Conservation (phyloP, 2,888 invertebrate species). For the Celastrina argiolus region DNA sequence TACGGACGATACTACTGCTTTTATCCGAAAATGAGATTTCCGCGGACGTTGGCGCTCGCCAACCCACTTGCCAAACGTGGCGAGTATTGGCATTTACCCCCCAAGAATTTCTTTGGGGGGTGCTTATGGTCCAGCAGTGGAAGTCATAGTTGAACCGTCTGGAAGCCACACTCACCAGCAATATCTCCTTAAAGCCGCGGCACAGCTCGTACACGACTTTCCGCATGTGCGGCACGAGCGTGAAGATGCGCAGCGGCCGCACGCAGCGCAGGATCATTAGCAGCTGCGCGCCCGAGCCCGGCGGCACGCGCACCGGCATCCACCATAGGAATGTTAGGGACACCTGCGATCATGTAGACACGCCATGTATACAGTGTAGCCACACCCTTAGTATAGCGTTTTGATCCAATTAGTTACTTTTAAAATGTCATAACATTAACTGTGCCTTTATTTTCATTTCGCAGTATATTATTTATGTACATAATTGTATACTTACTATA, state of each 20-base stretch:
- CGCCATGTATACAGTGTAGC: no score
- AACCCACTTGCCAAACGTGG: no score
- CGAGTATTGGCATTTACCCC: no score
- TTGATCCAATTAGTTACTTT: background rate
- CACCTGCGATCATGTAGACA: conserved; percentile 81
- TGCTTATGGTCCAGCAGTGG: no score
- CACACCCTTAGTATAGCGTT: background rate
- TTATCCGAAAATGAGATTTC: no score
- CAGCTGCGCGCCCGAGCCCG: conserved; percentile 95
- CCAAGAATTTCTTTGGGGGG: no score
- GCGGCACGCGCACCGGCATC: conserved; percentile 96
- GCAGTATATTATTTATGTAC: background rate
- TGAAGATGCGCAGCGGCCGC: conserved; percentile 96
- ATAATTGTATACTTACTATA: conserved; percentile 81
- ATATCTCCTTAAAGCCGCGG: conserved; percentile 98
- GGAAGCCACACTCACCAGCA: conserved; percentile 81
- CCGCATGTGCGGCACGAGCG: conserved; percentile 98
- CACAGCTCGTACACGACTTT: conserved; percentile 99
- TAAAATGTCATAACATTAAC: background rate
- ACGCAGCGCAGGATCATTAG: conserved; percentile 98
- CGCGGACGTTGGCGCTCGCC: no score
- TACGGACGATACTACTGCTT: background rate
- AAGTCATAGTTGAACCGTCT: no score
- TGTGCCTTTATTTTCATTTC: background rate
- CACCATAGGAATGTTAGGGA: conserved; percentile 96